phyloP scores from a whole-genome alignment of 2,113 vertebrate genomes.

The Epinephelus fuscoguttatus region DNA sequence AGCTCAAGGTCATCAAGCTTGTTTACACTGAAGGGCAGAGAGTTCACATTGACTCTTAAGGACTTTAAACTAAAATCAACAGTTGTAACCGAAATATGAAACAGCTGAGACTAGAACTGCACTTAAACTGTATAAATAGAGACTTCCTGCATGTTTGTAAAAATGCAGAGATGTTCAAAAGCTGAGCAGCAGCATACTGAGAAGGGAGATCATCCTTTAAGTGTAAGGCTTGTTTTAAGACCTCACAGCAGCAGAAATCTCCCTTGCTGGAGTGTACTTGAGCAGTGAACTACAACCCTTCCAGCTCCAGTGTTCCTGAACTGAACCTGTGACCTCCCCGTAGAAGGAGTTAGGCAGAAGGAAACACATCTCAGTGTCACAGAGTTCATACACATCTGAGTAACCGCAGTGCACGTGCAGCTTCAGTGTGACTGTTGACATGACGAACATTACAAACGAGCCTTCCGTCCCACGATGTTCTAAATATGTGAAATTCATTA shows the following conservation, averaged over 20 bases:
- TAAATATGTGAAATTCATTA: constrained; percentile 25
- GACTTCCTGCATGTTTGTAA: not conserved
- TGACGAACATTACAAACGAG: not conserved
- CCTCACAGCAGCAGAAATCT: not conserved
- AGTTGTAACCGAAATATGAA: not conserved
- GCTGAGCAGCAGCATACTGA: not conserved
- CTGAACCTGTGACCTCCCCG: not conserved
- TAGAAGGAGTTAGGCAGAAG: not conserved
- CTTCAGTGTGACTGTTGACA: not conserved
- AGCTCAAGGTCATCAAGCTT: constrained; percentile 89
- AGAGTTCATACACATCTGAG: constrained; percentile 31
- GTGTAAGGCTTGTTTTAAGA: not conserved
- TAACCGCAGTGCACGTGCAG: not conserved
- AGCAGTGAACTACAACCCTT: not conserved
- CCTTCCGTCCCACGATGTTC: not conserved
- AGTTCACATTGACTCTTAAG: not conserved
- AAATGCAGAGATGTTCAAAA: not conserved
- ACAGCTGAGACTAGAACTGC: not conserved
- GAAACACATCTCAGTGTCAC: not conserved
- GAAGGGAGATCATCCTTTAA: not conserved
- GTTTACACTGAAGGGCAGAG: constrained; percentile 79
- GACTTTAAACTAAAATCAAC: not conserved
- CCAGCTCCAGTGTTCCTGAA: not conserved
- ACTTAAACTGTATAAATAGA: not conserved
- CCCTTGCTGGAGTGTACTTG: not conserved